Evolutionary conservation across 2,113 vertebrate genomes (phyloP), one percentile per base, ranked within the genome.

Genomic region (Microcebus jonahi): DNA sequence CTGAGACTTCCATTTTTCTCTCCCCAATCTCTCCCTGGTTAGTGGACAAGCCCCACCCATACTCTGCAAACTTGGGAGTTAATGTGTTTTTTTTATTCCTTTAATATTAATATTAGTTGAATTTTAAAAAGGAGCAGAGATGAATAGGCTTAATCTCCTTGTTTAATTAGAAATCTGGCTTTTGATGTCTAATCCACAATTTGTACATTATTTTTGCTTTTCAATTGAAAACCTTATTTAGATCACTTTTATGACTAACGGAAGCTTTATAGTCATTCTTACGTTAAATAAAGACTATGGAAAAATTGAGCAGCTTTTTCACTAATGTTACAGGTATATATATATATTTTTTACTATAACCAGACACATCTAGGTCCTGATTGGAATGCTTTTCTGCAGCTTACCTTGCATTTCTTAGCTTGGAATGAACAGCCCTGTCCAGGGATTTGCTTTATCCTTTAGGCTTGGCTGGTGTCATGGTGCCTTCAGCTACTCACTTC

Each of bases 81-180:
- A 90, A 89, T 55, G 29, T 63, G 57, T 73, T 57, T 83, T 63
- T 71, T 55, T 94, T 79, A 84, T 96, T 67, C 61, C 34, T 80
- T 88, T 96, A 76, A 21, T 90, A 91, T 87, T 89, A 95, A 80
- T 94, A 77, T 50, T 92, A 36, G 57, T 79, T 92, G 73, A 57
- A 68, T 96, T 96, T 96, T 45, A 91, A 48, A 42, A 95, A 97
- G 76, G 63, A 92, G 34, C 59, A 42, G 85, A 85, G 48, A 91
- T 59, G 48, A 93, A 90, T 53, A 77, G 67, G 34, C 89, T 88
- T 91, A 77, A 94, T 97, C 42, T 92, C 65, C 59, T 95, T 84
- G 45, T 93, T 92, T 93, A 96, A 91, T 94, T 92, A 92, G 83
- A 88, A 98, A 92, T 95, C 65, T 68, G 63, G 82, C 48, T 85